phyloP scores from a whole-genome alignment of 2,888 invertebrate genomes.

The Balanococcus diminutus region DNA sequence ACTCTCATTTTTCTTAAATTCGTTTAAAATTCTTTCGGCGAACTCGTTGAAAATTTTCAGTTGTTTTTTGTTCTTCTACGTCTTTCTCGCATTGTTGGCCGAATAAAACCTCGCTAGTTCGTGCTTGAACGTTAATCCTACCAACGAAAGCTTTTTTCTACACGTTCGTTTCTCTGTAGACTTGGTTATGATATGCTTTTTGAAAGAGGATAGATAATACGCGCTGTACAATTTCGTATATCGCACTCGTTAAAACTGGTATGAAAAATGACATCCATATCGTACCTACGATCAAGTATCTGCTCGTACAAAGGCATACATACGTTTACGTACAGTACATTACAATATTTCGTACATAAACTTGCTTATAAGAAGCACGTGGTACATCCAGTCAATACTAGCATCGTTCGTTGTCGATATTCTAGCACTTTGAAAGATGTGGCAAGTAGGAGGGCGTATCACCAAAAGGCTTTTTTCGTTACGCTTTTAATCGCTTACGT shows the following conservation, averaged over 20 bases:
- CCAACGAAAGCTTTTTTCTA: background rate
- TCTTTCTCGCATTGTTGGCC: background rate
- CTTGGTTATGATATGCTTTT: background rate
- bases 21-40: background rate
- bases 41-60: background rate
- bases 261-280: background rate
- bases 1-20: background rate
- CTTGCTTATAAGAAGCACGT: too few species aligned
- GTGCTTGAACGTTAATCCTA: background rate
- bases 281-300: background rate
- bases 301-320: background rate
- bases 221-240: background rate
- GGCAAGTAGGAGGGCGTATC: background rate
- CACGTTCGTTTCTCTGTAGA: background rate
- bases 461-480: conserved; percentile 8
- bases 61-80: background rate
- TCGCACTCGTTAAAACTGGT: background rate
- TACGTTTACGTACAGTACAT: too few species aligned
- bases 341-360: too few species aligned
- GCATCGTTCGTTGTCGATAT: too few species aligned
- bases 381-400: too few species aligned
- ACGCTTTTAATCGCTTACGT: conserved; percentile 3
- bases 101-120: background rate
- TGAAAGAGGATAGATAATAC: background rate
- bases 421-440: too few species aligned